Conservation (phyloP, 2,888 invertebrate genomes). For the Harpalus rubripes region DNA sequence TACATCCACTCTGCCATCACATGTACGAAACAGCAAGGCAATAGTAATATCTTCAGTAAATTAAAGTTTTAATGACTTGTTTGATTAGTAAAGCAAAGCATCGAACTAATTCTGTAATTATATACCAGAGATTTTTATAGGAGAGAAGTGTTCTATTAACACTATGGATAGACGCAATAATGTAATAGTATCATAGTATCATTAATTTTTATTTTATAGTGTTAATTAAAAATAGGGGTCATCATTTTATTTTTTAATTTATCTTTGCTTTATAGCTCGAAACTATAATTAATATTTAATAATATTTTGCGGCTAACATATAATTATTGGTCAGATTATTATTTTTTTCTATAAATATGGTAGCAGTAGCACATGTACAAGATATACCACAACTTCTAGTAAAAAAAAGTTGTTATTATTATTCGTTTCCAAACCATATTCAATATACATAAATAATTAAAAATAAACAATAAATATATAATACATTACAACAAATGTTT, state of each 20-base stretch:
- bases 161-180: background rate
- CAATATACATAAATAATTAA: no score
- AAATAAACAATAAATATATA: no score
- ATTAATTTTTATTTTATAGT: background rate
- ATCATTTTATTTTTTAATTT: background rate
- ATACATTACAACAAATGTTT: no score
- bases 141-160: background rate
- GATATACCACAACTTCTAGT: no score
- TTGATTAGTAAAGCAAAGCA: background rate
- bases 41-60: background rate
- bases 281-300: background rate
- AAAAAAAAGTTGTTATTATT: no score
- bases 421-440: no score
- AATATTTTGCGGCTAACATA: background rate
- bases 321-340: background rate
- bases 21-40: no score
- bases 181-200: background rate
- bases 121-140: background rate
- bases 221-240: background rate
- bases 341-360: no score
- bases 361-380: no score
- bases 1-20: no score
- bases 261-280: background rate
- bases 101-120: no score
- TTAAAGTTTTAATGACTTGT: constrained; percentile 17